Evolutionary conservation across 2,888 invertebrate genomes (phyloP), one percentile per base, ranked within the genome.

Genomic region (Hyposoter dolosus): DNA sequence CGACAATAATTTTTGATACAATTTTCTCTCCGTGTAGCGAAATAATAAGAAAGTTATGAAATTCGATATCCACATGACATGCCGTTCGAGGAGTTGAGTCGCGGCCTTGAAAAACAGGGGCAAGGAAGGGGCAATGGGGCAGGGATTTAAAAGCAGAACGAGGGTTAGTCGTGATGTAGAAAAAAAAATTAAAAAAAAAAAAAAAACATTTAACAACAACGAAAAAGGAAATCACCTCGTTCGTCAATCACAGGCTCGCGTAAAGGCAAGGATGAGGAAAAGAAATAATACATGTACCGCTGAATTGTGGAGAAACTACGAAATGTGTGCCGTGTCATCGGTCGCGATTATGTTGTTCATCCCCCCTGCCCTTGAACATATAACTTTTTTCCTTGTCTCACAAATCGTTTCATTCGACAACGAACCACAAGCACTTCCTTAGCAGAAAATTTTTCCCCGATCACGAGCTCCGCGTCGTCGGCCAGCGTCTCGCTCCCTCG

Each of bases 181-280:
- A 81, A 76, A 72, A 76, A 77, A 72, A 66, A 60, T 23, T 65
- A 74, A 83, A 84, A 66, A 19, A 74, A 75, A 80, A 82, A 66
- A 47, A 47, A 56, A 45, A 12, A 66, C 50, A 56, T 4, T 40
- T 66, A 74, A 40, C 68, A 82, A 63, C 43, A 23, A 82, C 65
- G 60, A 80, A 89, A 77, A 90, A 85, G 77, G 90, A 89, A 78
- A 87, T 72, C 50, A 80, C 83, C 85, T 83, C 85, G 85, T 83
- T 83, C 83, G 82, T 83, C 76, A 76, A 85, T 85, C 85, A 85
- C 85, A 85, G 85, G 83, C 85, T 85, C 83, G 85, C 85, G 78
- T 82, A 79, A 82, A 75, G 74, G 82, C 85, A 83, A 80, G 76
- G 79, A 83, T 82, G 82, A 69, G 79, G 75, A 45, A 77, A 81